Evolutionary conservation across 1,140 invertebrate species (phyloP), one percentile per base, ranked within the genome.

Genomic region (Dreissena polymorpha): DNA sequence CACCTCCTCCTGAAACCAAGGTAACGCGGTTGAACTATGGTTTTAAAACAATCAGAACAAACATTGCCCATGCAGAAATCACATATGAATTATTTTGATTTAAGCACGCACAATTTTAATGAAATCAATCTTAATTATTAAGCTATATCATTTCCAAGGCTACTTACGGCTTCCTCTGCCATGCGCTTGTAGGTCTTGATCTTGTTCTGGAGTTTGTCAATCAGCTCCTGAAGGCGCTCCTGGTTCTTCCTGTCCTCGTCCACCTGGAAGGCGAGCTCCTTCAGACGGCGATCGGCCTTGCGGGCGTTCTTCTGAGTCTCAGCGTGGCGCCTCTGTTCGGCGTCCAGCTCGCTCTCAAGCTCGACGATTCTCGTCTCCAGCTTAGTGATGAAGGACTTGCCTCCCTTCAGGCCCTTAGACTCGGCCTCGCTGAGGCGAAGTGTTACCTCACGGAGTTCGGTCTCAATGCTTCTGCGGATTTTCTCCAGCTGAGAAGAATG

Each of bases 131-230:
- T 29, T 2, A 6, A 12, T 60, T 3, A n/a, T 60, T 60, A 60
- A 6, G 16, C 3, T 60, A 60, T 60, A n/a, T 60, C 21, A 65
- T 64, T 27, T 64, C 39, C 53, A 60, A 63, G 23, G 21, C 13
- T 64, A 91, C 94, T 93, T 92, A 95, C 95, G 83, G 98, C 98
- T 93, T 99, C 98, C 92, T 99, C 98, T 91, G 99, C 98, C 95
- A 99, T 98, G 94, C 97, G 97, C 96, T 99, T 99, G 96, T 99
- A 99, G 85, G 97, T 97, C 95, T 99, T 99, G 95, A 99, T 98
- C 95, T 99, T 99, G 94, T 97, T 96, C 94, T 99, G 97, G 77
- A 99, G 95, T 95, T 99, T 99, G 94, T 99, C 98, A 88, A 99
- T 97, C 86, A 99, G 95, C 94, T 99, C 98, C 94, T 98, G 97